Evolutionary conservation across 2,888 invertebrate species (phyloP).

Genomic region (Ypsolopha scabrella): DNA sequence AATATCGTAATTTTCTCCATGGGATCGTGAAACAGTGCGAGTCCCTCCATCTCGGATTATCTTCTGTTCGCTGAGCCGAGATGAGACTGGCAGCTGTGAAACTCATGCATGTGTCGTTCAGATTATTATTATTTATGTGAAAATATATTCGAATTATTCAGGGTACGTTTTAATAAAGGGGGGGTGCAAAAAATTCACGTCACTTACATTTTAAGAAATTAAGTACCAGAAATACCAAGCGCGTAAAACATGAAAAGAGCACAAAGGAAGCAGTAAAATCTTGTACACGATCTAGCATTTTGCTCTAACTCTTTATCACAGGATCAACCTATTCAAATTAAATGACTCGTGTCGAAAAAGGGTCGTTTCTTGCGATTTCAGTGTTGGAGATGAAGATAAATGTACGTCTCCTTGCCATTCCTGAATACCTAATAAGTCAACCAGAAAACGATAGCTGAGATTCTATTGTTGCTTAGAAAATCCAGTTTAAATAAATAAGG

Average conservation of each 20-base stretch:
- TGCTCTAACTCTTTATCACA: conserved; percentile 2
- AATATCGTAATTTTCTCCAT: too few relatives aligned
- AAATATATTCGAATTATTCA: too few relatives aligned
- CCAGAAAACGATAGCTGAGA: background rate
- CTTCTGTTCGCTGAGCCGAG: background rate
- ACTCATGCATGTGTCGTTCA: background rate
- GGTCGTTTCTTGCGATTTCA: background rate
- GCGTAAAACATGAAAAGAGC: too few relatives aligned
- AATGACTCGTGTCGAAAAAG: conserved; percentile 1
- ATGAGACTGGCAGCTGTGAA: background rate
- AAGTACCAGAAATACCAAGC: too few relatives aligned
- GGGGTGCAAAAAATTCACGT: too few relatives aligned
- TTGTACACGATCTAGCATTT: background rate
- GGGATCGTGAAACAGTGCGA: too few relatives aligned
- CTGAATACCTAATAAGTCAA: background rate
- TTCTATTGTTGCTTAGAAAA: background rate
- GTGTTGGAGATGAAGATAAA: conserved; percentile 2
- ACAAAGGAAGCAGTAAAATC: too few relatives aligned
- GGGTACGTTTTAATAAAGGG: too few relatives aligned
- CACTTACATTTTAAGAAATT: too few relatives aligned
- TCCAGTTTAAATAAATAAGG: too few relatives aligned
- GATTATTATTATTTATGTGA: too few relatives aligned
- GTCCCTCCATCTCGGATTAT: background rate
- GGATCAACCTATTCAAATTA: background rate
- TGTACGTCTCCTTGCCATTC: background rate